Percentiles rank a stretch among this genome's conserved stretches.
Conservation (phyloP, 2,888 invertebrate genomes). For the Pemphredon lugubris region DNA sequence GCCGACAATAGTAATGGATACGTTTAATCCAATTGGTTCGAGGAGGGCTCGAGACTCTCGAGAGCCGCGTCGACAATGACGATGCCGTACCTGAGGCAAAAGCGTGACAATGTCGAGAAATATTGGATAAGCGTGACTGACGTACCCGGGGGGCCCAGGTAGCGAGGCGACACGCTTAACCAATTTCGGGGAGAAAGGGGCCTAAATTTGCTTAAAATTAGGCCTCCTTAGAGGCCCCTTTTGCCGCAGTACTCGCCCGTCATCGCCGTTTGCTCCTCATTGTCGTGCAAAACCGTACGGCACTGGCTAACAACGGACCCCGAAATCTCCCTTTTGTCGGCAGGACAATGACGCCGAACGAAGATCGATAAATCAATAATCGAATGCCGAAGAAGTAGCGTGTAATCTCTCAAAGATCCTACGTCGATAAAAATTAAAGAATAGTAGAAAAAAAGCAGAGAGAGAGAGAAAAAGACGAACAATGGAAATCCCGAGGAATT, state of each 20-base stretch:
- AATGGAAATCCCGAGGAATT: too few relatives aligned
- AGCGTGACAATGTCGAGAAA: slow-evolving; percentile 70
- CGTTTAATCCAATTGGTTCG: slow-evolving; percentile 80
- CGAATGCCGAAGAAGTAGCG: slow-evolving; percentile 6
- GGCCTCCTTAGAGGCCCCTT: slow-evolving; percentile 44
- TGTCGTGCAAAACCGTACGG: slow-evolving; percentile 38
- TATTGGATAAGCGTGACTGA: slow-evolving; percentile 75
- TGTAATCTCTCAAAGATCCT: background rate
- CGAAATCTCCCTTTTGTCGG: slow-evolving; percentile 16
- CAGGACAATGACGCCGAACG: background rate
- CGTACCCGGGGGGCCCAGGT: slow-evolving; percentile 59
- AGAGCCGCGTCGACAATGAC: slow-evolving; percentile 59
- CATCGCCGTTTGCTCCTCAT: slow-evolving; percentile 33
- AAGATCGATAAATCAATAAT: slow-evolving; percentile 19
- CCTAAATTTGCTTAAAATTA: slow-evolving; percentile 74
- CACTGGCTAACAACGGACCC: slow-evolving; percentile 16
- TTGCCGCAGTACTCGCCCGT: slow-evolving; percentile 10
- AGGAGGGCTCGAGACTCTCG: slow-evolving; percentile 37
- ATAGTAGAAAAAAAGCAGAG: too few relatives aligned
- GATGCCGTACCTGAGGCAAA: slow-evolving; percentile 35
- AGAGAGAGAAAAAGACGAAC: too few relatives aligned
- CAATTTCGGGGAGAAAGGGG: slow-evolving; percentile 69
- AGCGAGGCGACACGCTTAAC: slow-evolving; percentile 71
- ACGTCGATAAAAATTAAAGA: background rate
- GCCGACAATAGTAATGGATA: slow-evolving; percentile 79